Conservation (phyloP, 1,140 invertebrate genomes). For the Drosophila bifasciata region DNA sequence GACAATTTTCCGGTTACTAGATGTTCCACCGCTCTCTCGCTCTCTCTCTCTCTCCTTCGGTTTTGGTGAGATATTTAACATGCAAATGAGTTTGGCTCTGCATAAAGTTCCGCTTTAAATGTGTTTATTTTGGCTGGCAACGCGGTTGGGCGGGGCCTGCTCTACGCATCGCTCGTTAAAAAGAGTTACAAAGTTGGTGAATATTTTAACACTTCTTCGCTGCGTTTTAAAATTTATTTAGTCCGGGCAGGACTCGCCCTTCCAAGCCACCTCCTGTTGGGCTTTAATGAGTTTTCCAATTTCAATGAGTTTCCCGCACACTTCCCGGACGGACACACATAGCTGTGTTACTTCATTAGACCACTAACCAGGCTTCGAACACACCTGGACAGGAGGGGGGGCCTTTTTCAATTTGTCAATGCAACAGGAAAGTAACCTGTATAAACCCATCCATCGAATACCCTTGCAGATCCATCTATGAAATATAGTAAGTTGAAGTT, state of each 20-base stretch:
- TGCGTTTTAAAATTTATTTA: constrained; percentile 80
- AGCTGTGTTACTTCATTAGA: constrained; percentile 50
- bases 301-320: constrained; percentile 36
- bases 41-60: constrained; percentile 8
- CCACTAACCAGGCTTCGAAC: constrained; percentile 23
- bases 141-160: too few species aligned
- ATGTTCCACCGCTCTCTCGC: constrained; percentile 1
- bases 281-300: constrained; percentile 54
- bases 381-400: constrained; percentile 3
- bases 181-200: constrained; percentile 83
- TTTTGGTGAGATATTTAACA: constrained; percentile 77
- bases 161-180: constrained; percentile 64
- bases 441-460: too few species aligned
- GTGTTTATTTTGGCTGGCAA: constrained; percentile 81
- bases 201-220: constrained; percentile 82
- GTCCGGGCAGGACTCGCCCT: constrained; percentile 37
- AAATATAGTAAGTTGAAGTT: too few species aligned
- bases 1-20: constrained; percentile 56
- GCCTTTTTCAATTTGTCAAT: too few species aligned
- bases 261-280: background rate
- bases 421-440: too few species aligned
- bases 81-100: constrained; percentile 82
- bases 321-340: constrained; percentile 20
- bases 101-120: constrained; percentile 82
- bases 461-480: too few species aligned